Evolutionary conservation across 2,113 vertebrate species (phyloP), one percentile per base, ranked within the genome.

Genomic region (Ibidorhyncha struthersii): DNA sequence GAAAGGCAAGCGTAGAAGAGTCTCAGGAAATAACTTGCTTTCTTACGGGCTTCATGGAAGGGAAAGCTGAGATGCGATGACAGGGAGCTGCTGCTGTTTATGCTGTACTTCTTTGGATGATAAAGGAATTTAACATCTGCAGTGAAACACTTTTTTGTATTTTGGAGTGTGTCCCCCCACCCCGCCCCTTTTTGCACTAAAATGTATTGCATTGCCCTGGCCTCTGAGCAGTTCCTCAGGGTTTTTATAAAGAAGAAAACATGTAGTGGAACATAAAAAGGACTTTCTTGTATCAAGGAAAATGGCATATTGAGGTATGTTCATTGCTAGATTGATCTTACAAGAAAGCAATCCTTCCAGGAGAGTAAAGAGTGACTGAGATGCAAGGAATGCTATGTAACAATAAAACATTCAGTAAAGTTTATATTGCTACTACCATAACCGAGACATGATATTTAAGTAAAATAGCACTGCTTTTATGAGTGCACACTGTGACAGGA

Each of bases 361-460:
- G 53, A 69, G 27, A 79, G 40, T 59, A 86, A 59, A 62, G 58
- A 78, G 63, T 55, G 67, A 45, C 38, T 61, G 83, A 88, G 47
- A 30, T 82, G 92, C 36, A 30, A 62, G 47, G 72, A 94, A 92
- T 77, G 53, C 49, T 78, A 8, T 84, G 81, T 89, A 82, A 59
- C 78, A 84, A 36, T 96, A 95, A 97, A 97, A 92, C n/a, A n/a
- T 93, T 56, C 82, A 65, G 25, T 94, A 86, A 95, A 95, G 67
- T 93, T 95, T 97, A 82, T 95, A 89, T 85, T 87, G 69, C 90
- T 82, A 77, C 82, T 95, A 66, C 73, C 1, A 3, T 86, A 92
- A 87, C 25, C 56, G 61, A 76, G 70, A 47, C 55, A 14, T 18
- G 32, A 36, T 76, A 81, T 90, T 94, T 77, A 72, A 96, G 96